Evolutionary conservation across 2,888 invertebrate species (phyloP).

Genomic region (Drosophila lutescens): DNA sequence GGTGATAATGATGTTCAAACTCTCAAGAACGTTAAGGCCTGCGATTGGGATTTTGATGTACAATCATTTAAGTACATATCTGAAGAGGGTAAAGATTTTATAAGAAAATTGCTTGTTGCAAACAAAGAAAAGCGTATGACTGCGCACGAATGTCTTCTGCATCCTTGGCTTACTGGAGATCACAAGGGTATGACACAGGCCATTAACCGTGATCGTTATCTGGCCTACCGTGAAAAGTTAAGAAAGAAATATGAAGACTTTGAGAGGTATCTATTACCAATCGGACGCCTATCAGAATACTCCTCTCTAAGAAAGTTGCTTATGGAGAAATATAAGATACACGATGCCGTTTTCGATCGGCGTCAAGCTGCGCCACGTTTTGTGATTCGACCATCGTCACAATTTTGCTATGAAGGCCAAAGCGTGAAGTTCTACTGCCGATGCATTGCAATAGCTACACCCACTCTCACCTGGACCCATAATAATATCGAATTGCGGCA

Average conservation of each 20-base stretch:
- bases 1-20: constrained; percentile 99
- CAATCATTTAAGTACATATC: constrained; percentile 97
- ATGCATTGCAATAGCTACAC: constrained; percentile 96
- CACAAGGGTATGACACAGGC: constrained; percentile 90
- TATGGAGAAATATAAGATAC: constrained; percentile 98
- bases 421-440: constrained; percentile 98
- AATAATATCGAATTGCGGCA: constrained; percentile 97
- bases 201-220: constrained; percentile 94
- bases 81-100: constrained; percentile 99
- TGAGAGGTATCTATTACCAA: constrained; percentile 94
- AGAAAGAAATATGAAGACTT: constrained; percentile 92
- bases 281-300: constrained; percentile 98
- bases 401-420: constrained; percentile 98
- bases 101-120: constrained; percentile 94
- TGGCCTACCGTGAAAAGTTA: constrained; percentile 94
- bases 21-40: constrained; percentile 98
- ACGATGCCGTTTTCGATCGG: constrained; percentile 98
- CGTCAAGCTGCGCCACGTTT: constrained; percentile 99
- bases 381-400: constrained; percentile 97
- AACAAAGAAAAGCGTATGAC: constrained; percentile 99
- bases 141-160: constrained; percentile 97
- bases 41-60: constrained; percentile 99
- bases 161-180: constrained; percentile 97
- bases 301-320: constrained; percentile 97
- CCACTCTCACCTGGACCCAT: constrained; percentile 97